Conservation (phyloP, 2,888 invertebrate species). For the Noctua fimbriata region DNA sequence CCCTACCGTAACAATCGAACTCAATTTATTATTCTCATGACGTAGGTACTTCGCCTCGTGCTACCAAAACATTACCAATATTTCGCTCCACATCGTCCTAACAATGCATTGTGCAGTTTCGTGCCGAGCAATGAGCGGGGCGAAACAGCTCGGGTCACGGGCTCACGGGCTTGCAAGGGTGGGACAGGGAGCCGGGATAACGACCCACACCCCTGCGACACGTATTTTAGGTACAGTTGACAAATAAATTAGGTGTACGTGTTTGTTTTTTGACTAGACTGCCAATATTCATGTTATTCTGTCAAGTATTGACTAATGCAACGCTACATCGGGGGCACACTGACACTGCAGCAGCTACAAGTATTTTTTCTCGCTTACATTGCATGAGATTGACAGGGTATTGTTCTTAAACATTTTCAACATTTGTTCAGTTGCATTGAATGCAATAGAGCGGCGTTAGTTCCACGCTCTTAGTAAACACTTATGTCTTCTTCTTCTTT, state of each 20-base stretch:
- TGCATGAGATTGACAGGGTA: neutral
- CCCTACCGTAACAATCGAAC: neutral
- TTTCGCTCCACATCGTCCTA: slow-evolving; percentile 31
- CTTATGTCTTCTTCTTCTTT: too few relatives aligned
- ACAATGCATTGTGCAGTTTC: slow-evolving; percentile 60
- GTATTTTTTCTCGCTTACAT: neutral
- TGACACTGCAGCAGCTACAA: neutral
- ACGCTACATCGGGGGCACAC: neutral
- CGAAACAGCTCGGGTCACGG: slow-evolving; percentile 57
- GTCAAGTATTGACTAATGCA: neutral
- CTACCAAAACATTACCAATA: slow-evolving; percentile 49
- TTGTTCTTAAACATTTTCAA: neutral
- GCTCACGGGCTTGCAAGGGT: slow-evolving; percentile 54
- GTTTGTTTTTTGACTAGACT: neutral
- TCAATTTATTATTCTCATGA: slow-evolving; percentile 25
- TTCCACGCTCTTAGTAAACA: neutral
- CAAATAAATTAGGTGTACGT: neutral
- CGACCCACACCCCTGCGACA: slow-evolving; percentile 41
- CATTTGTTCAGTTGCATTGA: neutral
- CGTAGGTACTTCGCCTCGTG: slow-evolving; percentile 29
- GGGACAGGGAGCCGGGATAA: slow-evolving; percentile 39
- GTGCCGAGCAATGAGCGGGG: slow-evolving; percentile 46
- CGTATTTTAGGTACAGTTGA: slow-evolving; percentile 31
- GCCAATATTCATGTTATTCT: neutral
- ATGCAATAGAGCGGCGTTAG: neutral